Evolutionary conservation across 2,113 vertebrate species (phyloP).

Genomic region (Podocnemis expansa): DNA sequence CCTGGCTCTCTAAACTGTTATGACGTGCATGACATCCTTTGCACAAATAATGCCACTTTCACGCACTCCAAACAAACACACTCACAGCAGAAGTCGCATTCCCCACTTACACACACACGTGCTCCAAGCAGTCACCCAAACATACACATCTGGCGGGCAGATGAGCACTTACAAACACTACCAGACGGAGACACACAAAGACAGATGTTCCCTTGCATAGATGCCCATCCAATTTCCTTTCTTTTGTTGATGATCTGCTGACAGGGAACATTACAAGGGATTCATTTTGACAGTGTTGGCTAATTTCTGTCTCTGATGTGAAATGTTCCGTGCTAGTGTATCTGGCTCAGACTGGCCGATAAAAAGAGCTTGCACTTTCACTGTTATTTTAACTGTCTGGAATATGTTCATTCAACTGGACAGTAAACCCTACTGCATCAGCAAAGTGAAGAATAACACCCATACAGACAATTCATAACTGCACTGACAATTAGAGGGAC

Average conservation of each 20-base stretch:
- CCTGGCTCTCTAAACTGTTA: not conserved
- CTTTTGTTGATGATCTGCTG: not conserved
- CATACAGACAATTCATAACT: slow-evolving; percentile 22
- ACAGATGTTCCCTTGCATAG: not conserved
- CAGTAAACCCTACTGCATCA: slow-evolving; percentile 68
- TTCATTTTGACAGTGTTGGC: slow-evolving; percentile 17
- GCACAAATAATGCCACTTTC: not conserved
- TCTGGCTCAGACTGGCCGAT: slow-evolving; percentile 42
- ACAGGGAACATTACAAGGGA: not conserved
- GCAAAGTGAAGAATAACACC: slow-evolving; percentile 68
- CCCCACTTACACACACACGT: not conserved
- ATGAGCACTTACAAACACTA: not conserved
- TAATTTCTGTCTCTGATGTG: not conserved
- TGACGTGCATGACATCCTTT: not conserved
- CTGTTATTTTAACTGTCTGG: slow-evolving; percentile 53
- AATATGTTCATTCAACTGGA: slow-evolving; percentile 66
- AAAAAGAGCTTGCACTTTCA: slow-evolving; percentile 39
- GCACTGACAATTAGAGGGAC: slow-evolving; percentile 5
- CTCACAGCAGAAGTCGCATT: not conserved
- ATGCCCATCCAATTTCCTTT: not conserved
- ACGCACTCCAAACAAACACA: not conserved
- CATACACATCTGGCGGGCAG: slow-evolving; percentile 14
- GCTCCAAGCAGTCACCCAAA: not conserved
- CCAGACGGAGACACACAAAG: rapidly evolving
- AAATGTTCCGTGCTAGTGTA: slow-evolving; percentile 33